phyloP scores from a whole-genome alignment of 2,113 vertebrate genomes.

The Bujurquina vittata region DNA sequence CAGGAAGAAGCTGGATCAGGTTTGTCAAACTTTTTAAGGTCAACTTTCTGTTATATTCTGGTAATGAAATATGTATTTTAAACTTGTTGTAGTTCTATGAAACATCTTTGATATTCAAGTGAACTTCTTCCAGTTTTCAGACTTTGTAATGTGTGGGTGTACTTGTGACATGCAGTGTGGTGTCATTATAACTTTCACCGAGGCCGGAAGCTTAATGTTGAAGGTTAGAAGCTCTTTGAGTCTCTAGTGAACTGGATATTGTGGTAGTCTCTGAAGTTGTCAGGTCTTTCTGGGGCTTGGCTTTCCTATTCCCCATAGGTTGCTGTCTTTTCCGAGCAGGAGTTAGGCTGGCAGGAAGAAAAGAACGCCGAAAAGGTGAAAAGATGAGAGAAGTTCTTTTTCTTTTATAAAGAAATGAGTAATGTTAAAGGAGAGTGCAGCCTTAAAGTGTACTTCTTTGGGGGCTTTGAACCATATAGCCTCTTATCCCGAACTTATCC shows the following conservation, averaged over 20 bases:
- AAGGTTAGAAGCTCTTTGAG: slow-evolving; percentile 55
- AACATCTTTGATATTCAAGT: slow-evolving; percentile 1
- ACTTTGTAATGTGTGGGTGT: slow-evolving; percentile 10
- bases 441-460: slow-evolving; percentile 63
- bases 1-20: slow-evolving; percentile 86
- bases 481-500: slow-evolving; percentile 57
- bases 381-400: slow-evolving; percentile 59
- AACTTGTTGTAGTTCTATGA: background rate
- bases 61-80: background rate
- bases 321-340: slow-evolving; percentile 67
- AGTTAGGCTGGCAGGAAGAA: slow-evolving; percentile 64
- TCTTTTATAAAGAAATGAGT: slow-evolving; percentile 57
- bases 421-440: slow-evolving; percentile 61
- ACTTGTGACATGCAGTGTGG: slow-evolving; percentile 3
- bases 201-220: slow-evolving; percentile 68
- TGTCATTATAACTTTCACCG: slow-evolving; percentile 61
- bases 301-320: slow-evolving; percentile 76
- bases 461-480: slow-evolving; percentile 63
- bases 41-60: background rate
- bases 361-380: slow-evolving; percentile 63
- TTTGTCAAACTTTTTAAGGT: slow-evolving; percentile 68
- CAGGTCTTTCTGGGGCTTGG: slow-evolving; percentile 73
- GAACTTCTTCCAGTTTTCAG: slow-evolving; percentile 1
- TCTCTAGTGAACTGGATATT: slow-evolving; percentile 67
- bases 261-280: slow-evolving; percentile 69